Evolutionary conservation across 2,113 vertebrate genomes (phyloP).

Genomic region (Lamprotornis superbus): DNA sequence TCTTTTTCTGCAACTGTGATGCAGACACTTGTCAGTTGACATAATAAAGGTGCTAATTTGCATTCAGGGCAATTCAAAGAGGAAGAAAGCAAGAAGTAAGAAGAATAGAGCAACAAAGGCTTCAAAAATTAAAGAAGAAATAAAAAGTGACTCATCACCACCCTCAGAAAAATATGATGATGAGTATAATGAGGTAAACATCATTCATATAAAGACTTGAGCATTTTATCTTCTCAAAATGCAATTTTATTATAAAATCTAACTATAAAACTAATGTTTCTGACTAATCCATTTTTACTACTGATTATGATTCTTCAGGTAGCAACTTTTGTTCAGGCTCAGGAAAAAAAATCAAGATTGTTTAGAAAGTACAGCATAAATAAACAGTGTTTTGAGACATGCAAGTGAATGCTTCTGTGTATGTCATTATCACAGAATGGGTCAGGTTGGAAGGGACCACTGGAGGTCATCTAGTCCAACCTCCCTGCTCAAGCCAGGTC

Average conservation of each 20-base stretch:
- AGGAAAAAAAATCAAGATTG: background rate
- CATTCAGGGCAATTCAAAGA: slow-evolving; percentile 86
- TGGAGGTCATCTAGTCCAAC: background rate
- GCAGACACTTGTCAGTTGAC: background rate
- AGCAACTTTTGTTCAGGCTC: background rate
- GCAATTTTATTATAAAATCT: background rate
- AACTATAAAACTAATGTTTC: background rate
- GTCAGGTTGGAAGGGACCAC: background rate
- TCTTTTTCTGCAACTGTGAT: background rate
- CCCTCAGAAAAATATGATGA: slow-evolving; percentile 91
- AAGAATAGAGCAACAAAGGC: slow-evolving; percentile 86
- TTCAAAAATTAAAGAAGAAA: slow-evolving; percentile 83
- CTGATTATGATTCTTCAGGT: background rate
- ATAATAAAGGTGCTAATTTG: slow-evolving; percentile 17
- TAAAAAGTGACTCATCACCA: slow-evolving; percentile 87
- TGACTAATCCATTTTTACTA: background rate
- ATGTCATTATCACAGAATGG: background rate
- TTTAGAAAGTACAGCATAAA: background rate
- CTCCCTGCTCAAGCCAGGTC: background rate
- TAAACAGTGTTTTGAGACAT: background rate
- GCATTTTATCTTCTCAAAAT: background rate
- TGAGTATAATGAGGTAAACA: slow-evolving; percentile 74
- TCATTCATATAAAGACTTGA: background rate
- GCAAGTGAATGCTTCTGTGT: background rate
- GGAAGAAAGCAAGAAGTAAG: slow-evolving; percentile 87